Evolutionary conservation across 2,797 vertebrate species (phyloP), one percentile per base, ranked within the genome.

Genomic region (Geotrypetes seraphini): DNA sequence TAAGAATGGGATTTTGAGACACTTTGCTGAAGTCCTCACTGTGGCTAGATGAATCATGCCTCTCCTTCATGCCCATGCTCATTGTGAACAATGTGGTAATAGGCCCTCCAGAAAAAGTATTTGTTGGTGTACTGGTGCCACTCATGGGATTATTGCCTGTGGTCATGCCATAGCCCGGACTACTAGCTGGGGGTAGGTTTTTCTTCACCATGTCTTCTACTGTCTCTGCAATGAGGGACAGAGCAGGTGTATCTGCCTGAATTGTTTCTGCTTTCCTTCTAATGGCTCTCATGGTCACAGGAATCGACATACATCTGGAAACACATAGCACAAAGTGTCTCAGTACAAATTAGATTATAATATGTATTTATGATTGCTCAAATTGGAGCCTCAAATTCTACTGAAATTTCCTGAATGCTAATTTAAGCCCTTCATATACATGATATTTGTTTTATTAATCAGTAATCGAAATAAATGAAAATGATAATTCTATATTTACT

Each of bases 191-290:
- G 26, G 94, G 94, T 41, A 95, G 81, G 45, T 95, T 97, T 69
- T 94, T 97, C 79, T 97, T 99, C 61, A 97, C 91, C 92, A 99
- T 96, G 36, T 88, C 92, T 71, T 96, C 96, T 32, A 99, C 94
- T 25, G 93, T 96, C 73, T 97, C 90, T 36, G 94, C 93, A 68
- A 99, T 99, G 47, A 99, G 79, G 34, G 90, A 96, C 64, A 99
- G 79, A 48, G 94, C 94, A 15, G 94, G 94, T 8, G 96, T 97
- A 71, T 99, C 93, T 10, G 96, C 95, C 61, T 98, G 96, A 65
- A 98, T 98, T 28, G 94, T 97, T 81, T 99, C 95, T 23, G 95
- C 96, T 66, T 99, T 98, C 57, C 94, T 86, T 20, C 94, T 87
- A 51, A 98, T 97, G 40, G 95, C 94, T 36, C 96, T 79, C 96